Conservation (phyloP, 2,797 vertebrate species). For the Cygnus olor region DNA sequence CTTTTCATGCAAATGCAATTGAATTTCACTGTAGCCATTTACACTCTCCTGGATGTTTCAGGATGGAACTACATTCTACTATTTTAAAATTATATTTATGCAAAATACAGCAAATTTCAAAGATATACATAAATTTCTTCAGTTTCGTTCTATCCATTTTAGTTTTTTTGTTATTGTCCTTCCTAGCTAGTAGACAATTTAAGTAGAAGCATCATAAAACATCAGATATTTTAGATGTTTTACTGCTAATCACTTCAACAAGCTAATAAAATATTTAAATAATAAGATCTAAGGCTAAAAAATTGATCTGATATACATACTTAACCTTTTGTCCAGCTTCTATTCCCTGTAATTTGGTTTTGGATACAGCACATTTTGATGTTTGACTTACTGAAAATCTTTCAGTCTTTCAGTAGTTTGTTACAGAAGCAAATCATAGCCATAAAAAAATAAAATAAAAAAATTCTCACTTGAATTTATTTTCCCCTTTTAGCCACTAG, state of each 20-base stretch:
- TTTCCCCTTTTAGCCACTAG: background rate
- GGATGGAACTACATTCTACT: background rate
- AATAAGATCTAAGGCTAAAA: background rate
- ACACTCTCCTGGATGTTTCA: background rate
- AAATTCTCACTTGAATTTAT: background rate
- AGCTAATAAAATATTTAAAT: background rate
- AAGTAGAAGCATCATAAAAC: background rate
- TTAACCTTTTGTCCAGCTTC: background rate
- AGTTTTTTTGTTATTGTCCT: no score
- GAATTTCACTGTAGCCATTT: background rate
- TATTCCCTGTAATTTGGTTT: background rate
- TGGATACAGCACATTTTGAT: background rate
- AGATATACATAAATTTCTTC: background rate
- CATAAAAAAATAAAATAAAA: accelerated
- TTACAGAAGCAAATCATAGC: background rate
- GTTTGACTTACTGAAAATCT: background rate
- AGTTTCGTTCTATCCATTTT: background rate
- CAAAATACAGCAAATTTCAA: background rate
- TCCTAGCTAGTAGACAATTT: background rate
- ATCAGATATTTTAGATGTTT: background rate
- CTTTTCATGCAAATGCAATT: background rate
- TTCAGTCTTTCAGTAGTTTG: background rate
- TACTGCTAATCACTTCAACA: background rate
- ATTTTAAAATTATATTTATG: background rate
- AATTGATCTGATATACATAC: background rate